phyloP scores from a whole-genome alignment of 2,113 vertebrate species.

The Mastomys natalensis region DNA sequence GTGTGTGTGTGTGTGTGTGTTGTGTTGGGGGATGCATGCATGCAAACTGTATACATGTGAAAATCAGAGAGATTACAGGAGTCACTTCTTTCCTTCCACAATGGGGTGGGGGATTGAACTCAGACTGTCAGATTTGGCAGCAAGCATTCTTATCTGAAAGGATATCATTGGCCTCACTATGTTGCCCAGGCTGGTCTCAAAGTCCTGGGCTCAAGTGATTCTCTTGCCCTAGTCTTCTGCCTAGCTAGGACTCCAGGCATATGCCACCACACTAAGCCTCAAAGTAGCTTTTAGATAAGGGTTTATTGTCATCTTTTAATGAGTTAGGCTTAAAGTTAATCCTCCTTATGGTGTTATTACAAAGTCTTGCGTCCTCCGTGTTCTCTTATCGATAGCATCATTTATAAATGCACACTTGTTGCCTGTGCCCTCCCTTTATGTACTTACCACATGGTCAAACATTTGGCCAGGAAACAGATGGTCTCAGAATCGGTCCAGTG shows the following conservation, averaged over 20 bases:
- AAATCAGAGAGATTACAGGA: not conserved
- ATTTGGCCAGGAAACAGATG: slow-evolving; percentile 51
- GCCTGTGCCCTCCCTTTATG: slow-evolving; percentile 42
- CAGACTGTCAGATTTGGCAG: not conserved
- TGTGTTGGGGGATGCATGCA: not conserved
- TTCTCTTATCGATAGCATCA: not conserved
- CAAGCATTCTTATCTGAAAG: not conserved
- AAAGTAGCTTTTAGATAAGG: slow-evolving; percentile 60
- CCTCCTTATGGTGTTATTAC: slow-evolving; percentile 51
- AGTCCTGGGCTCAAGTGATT: not conserved
- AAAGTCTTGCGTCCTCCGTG: slow-evolving; percentile 2
- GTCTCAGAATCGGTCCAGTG: not conserved
- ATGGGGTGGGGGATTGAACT: not conserved
- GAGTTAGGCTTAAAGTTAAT: slow-evolving; percentile 23
- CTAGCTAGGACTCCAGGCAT: not conserved
- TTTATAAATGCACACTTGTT: not conserved
- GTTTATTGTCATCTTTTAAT: slow-evolving; percentile 48
- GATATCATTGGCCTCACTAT: not conserved
- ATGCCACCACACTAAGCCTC: not conserved
- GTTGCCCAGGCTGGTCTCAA: not conserved
- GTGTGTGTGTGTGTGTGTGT: not conserved
- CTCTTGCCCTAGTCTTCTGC: not conserved
- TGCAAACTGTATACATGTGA: no score
- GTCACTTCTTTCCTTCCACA: not conserved
- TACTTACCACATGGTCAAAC: slow-evolving; percentile 44